Base-by-base conservation (phyloP, 2,113 vertebrate species). In the Myotis lucifugus region DNA sequence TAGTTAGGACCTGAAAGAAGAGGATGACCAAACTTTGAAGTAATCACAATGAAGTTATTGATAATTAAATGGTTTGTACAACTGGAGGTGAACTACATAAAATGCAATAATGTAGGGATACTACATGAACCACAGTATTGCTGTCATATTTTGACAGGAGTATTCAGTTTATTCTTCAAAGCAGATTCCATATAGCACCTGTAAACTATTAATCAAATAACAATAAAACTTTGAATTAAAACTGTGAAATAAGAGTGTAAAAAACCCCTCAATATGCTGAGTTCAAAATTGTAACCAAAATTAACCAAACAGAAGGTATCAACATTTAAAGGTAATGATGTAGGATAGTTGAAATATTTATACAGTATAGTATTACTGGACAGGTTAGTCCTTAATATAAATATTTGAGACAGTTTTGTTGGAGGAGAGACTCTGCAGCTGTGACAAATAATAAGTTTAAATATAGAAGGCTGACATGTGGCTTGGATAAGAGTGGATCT, bases 321-420 rank as follows among this genome's bases (percentile, higher is more conserved):
- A 64, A 72, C 40, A 87, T 87, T 67, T 52, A 69, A 56, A 54
- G 25, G 18, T 74, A 91, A 85, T 84, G 11, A 67, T 32, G 50
- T 86, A 72, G n/a, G 25, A 69, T 52, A 69, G 21, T 64, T 86
- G 27, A 85, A 93, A 90, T 90, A 82, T 72, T 12, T 23, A 82
- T 88, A 52, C 6, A 87, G 8, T 81, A 40, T 91, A 81, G 66
- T 76, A 85, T 93, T 87, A 96, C 69, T 59, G 95, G 61, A 81
- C 11, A 88, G 27, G 37, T 78, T 59, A 95, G 32, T 82, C 3
- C 37, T 91, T n/a, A 85, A 84, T 76, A 54, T 50, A 89, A 89
- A 90, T 91, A 8, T 83, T 88, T 89, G 46, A 94, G 52, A 59
- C 18, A 61, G 21, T 72, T 93, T 88, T 64, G 64, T 46, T 32